Evolutionary conservation across 1,140 invertebrate genomes (phyloP).

Genomic region (Hestina assimilis): DNA sequence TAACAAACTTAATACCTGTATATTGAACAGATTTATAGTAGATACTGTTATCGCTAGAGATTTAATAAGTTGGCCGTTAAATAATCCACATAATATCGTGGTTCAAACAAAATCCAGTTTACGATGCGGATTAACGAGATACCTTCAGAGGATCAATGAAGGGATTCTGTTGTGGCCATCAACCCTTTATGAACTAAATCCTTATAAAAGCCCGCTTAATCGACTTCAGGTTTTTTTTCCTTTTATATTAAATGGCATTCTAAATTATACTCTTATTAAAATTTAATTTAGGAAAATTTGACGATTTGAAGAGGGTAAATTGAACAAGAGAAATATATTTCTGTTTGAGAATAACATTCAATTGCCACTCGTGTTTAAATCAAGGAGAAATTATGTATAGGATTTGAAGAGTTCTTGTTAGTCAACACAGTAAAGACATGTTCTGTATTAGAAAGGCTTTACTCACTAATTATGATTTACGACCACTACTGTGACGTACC

Average conservation of each 20-base stretch:
- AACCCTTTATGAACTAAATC: constrained; percentile 29
- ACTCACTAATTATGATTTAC: no score
- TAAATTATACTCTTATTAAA: no score
- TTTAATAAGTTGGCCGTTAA: constrained; percentile 24
- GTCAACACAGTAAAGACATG: no score
- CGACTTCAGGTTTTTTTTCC: constrained; percentile 1
- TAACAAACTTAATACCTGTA: background rate
- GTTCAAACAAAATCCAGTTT: constrained; percentile 28
- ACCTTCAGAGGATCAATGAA: constrained; percentile 25
- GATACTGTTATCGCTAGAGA: constrained; percentile 1
- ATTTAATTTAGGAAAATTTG: no score
- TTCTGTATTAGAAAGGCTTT: no score
- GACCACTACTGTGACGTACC: no score
- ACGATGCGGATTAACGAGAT: constrained; percentile 20
- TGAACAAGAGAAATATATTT: no score
- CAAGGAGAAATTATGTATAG: no score
- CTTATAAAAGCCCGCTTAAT: constrained; percentile 26
- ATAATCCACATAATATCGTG: constrained; percentile 23
- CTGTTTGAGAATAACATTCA: no score
- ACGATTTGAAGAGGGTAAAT: no score
- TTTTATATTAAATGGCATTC: background rate
- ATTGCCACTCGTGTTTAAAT: no score
- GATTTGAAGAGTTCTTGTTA: no score
- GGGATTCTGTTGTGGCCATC: constrained; percentile 24
- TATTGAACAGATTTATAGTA: background rate